A percentile compares a stretch with the other conserved stretches of the same genome.
These are phyloP conservation scores for Pteria penguin DNA, from an alignment of 2,888 invertebrate species.

Conservation along the genomic window DNA sequence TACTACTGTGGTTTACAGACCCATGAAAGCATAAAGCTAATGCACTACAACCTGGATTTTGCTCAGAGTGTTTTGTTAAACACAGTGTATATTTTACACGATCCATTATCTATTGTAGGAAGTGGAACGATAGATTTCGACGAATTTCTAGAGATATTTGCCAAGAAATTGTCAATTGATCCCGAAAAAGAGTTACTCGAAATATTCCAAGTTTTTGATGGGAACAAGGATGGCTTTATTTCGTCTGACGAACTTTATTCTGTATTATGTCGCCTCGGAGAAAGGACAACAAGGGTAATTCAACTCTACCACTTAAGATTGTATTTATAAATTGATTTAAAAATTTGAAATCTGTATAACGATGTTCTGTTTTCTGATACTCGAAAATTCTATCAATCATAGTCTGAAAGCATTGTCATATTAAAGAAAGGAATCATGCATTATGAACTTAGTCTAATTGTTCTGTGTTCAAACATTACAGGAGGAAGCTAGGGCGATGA, in stretches of 20 bases:
- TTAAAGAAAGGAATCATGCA: too few species aligned
- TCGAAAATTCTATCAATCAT: too few species aligned
- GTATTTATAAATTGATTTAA: too few species aligned
- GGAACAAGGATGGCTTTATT: slow-evolving; percentile 74
- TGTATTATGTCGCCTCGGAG: slow-evolving; percentile 70
- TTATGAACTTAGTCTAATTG: too few species aligned
- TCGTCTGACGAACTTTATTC: slow-evolving; percentile 69
- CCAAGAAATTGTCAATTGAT: slow-evolving; percentile 70
- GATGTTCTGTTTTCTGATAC: too few species aligned
- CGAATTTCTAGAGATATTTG: slow-evolving; percentile 75
- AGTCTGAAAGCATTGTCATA: too few species aligned
- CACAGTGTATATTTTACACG: not conserved
- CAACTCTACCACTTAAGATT: too few species aligned
- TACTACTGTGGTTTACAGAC: too few species aligned
- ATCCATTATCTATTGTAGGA: slow-evolving; percentile 51
- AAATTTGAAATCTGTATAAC: too few species aligned
- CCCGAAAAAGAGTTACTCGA: slow-evolving; percentile 73
- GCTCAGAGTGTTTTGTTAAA: not conserved
- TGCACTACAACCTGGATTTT: not conserved
- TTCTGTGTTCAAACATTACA: slow-evolving; percentile 34
- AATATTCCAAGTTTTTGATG: slow-evolving; percentile 75
- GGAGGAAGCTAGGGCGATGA: slow-evolving; percentile 72
- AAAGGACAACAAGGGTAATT: slow-evolving; percentile 67
- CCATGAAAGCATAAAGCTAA: not conserved
- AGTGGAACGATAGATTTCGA: slow-evolving; percentile 76